Conservation (phyloP, 2,888 invertebrate genomes). For the Ormyrus nitidulus region DNA sequence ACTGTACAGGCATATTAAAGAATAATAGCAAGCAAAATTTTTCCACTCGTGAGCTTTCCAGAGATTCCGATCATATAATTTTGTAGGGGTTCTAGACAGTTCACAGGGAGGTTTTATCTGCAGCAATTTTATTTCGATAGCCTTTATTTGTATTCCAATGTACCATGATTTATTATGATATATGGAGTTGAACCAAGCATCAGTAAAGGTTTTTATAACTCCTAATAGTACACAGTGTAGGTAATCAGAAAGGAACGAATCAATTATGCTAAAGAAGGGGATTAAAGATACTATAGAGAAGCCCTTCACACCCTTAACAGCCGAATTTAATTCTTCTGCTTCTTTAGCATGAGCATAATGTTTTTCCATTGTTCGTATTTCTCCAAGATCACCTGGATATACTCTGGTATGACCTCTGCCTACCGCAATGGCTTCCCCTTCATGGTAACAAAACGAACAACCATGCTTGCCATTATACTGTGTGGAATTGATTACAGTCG, state of each 20-base stretch:
- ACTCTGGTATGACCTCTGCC: constrained; percentile 1
- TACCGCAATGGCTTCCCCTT: neutral
- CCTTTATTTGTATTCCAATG: neutral
- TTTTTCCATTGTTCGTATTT: too few species aligned
- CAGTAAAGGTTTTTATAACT: neutral
- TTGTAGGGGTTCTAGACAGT: constrained; percentile 32
- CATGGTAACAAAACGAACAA: neutral
- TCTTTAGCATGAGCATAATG: too few species aligned
- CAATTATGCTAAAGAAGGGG: neutral
- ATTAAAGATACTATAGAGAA: neutral
- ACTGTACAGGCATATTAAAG: constrained; percentile 20
- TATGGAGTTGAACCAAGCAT: neutral
- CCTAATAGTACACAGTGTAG: constrained; percentile 1
- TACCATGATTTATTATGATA: neutral
- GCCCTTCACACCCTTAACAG: neutral
- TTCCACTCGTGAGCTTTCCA: constrained; percentile 46
- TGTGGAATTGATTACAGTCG: neutral
- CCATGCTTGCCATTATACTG: neutral
- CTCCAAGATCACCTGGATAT: too few species aligned
- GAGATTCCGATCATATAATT: neutral
- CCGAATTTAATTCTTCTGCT: too few species aligned
- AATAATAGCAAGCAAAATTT: constrained; percentile 39
- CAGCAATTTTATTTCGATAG: constrained; percentile 11
- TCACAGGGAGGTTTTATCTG: constrained; percentile 30
- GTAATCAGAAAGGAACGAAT: constrained; percentile 8